These are phyloP conservation scores for Myotis lucifugus DNA, from an alignment of 2,113 vertebrate genomes.

Conservation along the genomic window DNA sequence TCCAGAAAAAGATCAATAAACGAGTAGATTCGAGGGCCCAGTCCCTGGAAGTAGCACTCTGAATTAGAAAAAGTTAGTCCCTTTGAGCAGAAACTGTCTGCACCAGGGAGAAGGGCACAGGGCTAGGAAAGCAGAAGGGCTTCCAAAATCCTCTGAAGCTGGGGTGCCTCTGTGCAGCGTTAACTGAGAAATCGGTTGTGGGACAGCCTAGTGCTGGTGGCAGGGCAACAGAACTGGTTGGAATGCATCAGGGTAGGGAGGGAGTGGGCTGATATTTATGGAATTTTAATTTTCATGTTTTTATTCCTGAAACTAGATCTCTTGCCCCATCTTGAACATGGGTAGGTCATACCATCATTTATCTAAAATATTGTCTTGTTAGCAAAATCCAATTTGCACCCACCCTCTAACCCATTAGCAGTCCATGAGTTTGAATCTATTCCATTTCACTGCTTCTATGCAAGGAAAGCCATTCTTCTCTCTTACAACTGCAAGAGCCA, in stretches of 20 bases:
- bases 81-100: neutral
- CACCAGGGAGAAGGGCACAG: neutral
- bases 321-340: neutral
- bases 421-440: neutral
- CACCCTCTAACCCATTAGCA: neutral
- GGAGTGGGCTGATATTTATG: neutral
- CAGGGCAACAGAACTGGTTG: too few relatives aligned
- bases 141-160: neutral
- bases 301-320: constrained; percentile 14
- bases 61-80: neutral
- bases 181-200: neutral
- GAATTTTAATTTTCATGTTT: neutral
- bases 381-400: neutral
- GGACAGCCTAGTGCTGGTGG: neutral
- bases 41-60: neutral
- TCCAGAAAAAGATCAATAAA: neutral
- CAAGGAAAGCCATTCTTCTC: neutral
- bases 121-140: neutral
- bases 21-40: neutral
- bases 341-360: neutral
- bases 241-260: neutral
- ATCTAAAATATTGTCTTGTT: neutral
- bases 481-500: neutral
- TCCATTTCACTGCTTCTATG: neutral
- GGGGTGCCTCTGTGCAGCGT: neutral